Evolutionary conservation across 2,113 vertebrate genomes (phyloP).

Genomic region (Procavia capensis): DNA sequence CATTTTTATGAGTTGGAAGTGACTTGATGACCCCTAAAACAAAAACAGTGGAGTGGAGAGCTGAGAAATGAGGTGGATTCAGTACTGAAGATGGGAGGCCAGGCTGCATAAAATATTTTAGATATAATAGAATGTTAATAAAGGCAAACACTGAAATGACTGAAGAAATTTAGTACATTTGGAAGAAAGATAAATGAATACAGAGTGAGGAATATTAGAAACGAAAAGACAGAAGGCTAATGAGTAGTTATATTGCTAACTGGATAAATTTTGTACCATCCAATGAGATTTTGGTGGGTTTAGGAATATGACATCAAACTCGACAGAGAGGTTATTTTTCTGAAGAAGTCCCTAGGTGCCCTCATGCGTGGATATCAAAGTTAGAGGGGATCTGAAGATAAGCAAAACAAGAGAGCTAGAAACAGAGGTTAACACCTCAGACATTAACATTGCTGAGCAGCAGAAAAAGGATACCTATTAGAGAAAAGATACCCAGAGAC

Average conservation of each 20-base stretch:
- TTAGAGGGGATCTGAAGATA: background rate
- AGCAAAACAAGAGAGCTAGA: background rate
- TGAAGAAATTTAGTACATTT: background rate
- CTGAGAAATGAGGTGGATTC: background rate
- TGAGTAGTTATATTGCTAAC: background rate
- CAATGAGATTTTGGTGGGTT: background rate
- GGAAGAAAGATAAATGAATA: background rate
- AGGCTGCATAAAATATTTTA: conserved; percentile 46
- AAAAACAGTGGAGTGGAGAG: no score
- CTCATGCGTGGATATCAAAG: background rate
- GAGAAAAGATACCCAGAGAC: background rate
- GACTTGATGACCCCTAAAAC: no score
- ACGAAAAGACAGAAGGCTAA: background rate
- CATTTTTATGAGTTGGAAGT: no score
- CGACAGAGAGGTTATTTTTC: background rate
- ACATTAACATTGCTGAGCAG: background rate
- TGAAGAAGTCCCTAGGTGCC: background rate
- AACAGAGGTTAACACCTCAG: background rate
- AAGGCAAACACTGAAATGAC: background rate
- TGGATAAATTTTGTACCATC: accelerated
- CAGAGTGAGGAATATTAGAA: background rate
- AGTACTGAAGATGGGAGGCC: background rate
- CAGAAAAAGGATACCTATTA: background rate
- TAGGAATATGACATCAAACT: background rate
- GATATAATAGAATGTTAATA: conserved; percentile 22